phyloP scores from a whole-genome alignment of 2,113 vertebrate species.

The Tichodroma muraria region DNA sequence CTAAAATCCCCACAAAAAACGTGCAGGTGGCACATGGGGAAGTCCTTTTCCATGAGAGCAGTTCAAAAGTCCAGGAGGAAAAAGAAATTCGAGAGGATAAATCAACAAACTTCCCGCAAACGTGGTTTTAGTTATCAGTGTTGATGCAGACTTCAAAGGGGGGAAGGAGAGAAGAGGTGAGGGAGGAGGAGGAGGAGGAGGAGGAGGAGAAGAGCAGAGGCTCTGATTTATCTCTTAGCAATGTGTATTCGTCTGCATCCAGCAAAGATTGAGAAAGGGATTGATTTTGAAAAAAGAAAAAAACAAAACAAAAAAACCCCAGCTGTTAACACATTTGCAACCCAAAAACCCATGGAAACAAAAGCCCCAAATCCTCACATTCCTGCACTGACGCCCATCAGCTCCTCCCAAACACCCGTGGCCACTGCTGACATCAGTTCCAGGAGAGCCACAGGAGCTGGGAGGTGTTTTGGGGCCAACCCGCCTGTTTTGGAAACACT shows the following conservation, averaged over 20 bases:
- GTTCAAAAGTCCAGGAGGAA: not conserved
- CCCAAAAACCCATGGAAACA: not conserved
- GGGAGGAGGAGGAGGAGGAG: not conserved
- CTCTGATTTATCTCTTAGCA: not conserved
- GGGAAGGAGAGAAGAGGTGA: not conserved
- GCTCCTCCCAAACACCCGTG: not conserved
- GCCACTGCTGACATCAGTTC: not conserved
- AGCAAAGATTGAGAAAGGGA: not conserved
- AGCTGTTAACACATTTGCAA: not conserved
- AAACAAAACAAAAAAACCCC: not conserved
- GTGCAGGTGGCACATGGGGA: not conserved
- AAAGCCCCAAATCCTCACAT: not conserved
- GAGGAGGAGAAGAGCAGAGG: not conserved
- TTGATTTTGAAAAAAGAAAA: not conserved
- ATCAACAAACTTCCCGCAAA: not conserved
- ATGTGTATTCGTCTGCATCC: accelerated
- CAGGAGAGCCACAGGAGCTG: not conserved
- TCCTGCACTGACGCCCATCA: not conserved
- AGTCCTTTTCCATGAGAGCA: not conserved
- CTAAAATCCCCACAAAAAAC: not conserved
- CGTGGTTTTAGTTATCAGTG: not conserved
- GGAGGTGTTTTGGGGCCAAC: not conserved
- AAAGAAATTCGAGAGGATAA: not conserved
- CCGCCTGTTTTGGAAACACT: not conserved
- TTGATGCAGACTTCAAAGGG: not conserved